phyloP scores from a whole-genome alignment of 1,140 invertebrate genomes.

The Nephotettix cincticeps region DNA sequence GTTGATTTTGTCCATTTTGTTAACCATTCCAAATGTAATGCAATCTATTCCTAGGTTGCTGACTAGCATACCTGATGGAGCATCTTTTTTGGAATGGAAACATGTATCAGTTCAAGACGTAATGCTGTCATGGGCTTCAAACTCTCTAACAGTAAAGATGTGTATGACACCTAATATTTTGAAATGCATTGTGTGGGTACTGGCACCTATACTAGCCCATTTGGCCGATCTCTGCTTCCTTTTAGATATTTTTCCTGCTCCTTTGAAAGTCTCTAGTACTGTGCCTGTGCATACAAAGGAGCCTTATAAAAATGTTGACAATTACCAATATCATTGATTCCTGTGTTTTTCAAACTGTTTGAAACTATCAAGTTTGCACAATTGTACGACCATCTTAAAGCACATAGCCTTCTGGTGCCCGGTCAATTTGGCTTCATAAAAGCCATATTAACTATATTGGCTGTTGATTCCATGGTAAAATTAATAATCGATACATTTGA shows the following conservation, averaged over 20 bases:
- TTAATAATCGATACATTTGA: neutral
- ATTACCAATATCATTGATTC: neutral
- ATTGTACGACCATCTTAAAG: too few relatives aligned
- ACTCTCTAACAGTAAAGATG: neutral
- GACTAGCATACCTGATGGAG: too few relatives aligned
- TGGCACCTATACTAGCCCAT: neutral
- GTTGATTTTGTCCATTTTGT: too few relatives aligned
- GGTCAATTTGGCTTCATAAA: too few relatives aligned
- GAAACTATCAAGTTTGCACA: too few relatives aligned
- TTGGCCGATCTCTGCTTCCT: neutral
- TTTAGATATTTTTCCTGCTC: neutral
- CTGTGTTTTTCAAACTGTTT: neutral
- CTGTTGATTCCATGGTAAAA: neutral
- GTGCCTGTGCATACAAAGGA: conserved; percentile 4
- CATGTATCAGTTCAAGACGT: too few relatives aligned
- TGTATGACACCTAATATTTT: neutral
- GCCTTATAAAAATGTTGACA: neutral
- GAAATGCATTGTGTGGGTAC: too few relatives aligned
- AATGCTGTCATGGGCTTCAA: neutral
- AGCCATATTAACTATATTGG: neutral
- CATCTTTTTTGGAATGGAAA: too few relatives aligned
- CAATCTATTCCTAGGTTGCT: too few relatives aligned
- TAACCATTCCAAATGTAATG: too few relatives aligned
- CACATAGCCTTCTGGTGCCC: too few relatives aligned
- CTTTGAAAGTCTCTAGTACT: neutral